Evolutionary conservation across 2,888 invertebrate species (phyloP), one percentile per base, ranked within the genome.

Genomic region (Pyralis farinalis): DNA sequence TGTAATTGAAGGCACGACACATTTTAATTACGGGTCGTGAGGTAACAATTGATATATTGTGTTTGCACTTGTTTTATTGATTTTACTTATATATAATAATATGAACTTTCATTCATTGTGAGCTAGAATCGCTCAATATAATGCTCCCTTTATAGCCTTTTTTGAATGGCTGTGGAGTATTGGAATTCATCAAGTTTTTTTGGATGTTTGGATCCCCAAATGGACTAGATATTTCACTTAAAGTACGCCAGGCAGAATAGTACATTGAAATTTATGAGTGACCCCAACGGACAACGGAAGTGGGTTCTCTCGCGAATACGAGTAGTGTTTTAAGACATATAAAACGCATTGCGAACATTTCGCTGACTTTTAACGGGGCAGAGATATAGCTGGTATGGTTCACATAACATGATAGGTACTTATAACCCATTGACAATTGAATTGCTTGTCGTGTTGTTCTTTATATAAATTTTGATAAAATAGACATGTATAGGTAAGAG

Each of bases 191-290:
- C 74, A 74, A 72, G 73, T 60, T 63, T 63, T n/a, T 71, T 77
- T 64, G 69, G 71, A 65, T 73, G 66, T 71, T 71, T 65, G 68
- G 67, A 71, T 71, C 65, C 65, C 75, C 70, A 74, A 80, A 80
- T 79, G 80, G 77, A 63, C 74, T 54, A 72, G 70, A 81, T 80
- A 80, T 79, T 79, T 80, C 78, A 80, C 79, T 80, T 78, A 73
- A 80, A 80, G 76, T 78, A 68, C 75, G 65, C 71, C 59, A 65
- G 71, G 70, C 63, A 71, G 77, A 77, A 76, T 76, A 71, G 73
- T 72, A 76, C 71, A 81, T 81, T 80, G 80, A 76, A 74, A 81
- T 82, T 81, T 81, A 82, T 74, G 77, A 75, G 76, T 72, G 74
- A 73, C 74, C 80, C 71, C 68, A 41, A 61, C 73, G 72, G 76